A percentile compares a stretch with the other conserved stretches of the same genome.
phyloP scores from a whole-genome alignment of 2,888 invertebrate species.

The Orthonevra nobilis region DNA sequence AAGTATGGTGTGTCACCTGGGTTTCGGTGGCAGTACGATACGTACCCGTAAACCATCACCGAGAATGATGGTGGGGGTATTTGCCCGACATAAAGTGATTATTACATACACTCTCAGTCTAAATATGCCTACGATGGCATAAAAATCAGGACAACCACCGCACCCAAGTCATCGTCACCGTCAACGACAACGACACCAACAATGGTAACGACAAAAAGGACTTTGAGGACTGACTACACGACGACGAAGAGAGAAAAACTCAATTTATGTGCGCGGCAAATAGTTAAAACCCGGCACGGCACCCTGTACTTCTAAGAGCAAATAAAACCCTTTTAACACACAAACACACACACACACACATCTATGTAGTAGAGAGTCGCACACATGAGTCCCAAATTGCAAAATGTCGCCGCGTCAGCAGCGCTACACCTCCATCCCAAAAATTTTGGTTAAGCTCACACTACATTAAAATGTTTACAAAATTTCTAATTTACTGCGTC shows the following conservation, averaged over 20 bases:
- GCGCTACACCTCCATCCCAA: slow-evolving; percentile 53
- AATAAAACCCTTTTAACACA: slow-evolving; percentile 65
- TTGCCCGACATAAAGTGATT: slow-evolving; percentile 55
- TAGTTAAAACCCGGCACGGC: slow-evolving; percentile 48
- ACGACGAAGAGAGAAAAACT: slow-evolving; percentile 25
- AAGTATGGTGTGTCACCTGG: slow-evolving; percentile 69
- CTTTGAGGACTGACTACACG: not conserved
- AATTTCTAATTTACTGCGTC: slow-evolving; percentile 70
- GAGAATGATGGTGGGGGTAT: not conserved
- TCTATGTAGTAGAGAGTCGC: not conserved
- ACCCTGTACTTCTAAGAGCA: slow-evolving; percentile 59
- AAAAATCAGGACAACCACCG: slow-evolving; percentile 56
- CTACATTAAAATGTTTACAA: slow-evolving; percentile 69
- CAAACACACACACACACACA: not conserved
- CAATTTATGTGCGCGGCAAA: slow-evolving; percentile 52
- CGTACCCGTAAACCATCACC: slow-evolving; percentile 35
- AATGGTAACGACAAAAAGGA: slow-evolving; percentile 4
- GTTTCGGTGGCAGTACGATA: slow-evolving; percentile 36
- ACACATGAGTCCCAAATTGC: slow-evolving; percentile 52
- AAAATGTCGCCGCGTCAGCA: slow-evolving; percentile 70
- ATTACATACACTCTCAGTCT: slow-evolving; percentile 34
- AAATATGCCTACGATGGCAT: slow-evolving; percentile 45
- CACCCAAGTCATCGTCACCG: no score
- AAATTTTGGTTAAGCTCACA: slow-evolving; percentile 68
- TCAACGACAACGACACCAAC: not conserved